These are phyloP conservation scores for Uropetala carovei DNA, from an alignment of 2,888 invertebrate species.

Conservation along the genomic window DNA sequence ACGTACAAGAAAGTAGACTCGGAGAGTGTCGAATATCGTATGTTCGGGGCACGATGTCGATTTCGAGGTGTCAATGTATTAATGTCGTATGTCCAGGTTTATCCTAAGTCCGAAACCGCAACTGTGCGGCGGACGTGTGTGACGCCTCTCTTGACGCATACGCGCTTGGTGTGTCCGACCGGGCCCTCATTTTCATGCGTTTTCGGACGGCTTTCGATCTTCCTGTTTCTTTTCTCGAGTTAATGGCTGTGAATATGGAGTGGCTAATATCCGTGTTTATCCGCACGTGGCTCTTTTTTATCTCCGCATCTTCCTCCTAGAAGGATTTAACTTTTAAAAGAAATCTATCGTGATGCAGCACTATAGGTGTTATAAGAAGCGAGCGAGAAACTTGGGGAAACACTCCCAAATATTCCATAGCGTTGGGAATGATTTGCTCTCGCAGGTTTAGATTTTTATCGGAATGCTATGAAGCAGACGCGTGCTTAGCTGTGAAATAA, in stretches of 20 bases:
- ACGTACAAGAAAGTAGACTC: no score
- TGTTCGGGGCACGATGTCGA: no score
- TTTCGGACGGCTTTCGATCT: neutral
- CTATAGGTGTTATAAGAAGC: neutral
- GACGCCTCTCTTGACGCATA: neutral
- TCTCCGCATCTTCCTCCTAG: neutral
- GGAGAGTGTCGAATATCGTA: no score
- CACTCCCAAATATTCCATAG: neutral
- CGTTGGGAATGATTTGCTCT: neutral
- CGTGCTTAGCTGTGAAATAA: slow-evolving; percentile 41
- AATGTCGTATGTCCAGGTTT: no score
- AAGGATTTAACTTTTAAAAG: slow-evolving; percentile 58
- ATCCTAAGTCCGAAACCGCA: no score
- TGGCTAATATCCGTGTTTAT: neutral
- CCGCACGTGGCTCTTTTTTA: neutral
- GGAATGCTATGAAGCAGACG: slow-evolving; percentile 1
- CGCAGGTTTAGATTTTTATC: neutral
- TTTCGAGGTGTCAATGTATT: no score
- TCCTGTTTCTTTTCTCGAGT: neutral
- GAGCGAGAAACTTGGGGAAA: neutral
- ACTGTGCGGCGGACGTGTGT: no score
- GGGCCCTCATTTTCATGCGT: neutral
- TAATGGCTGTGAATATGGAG: slow-evolving; percentile 21
- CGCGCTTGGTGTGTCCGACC: neutral
- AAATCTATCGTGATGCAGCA: slow-evolving; percentile 29